phyloP scores from a whole-genome alignment of 1,140 invertebrate genomes.

The Drosophila sp. region DNA sequence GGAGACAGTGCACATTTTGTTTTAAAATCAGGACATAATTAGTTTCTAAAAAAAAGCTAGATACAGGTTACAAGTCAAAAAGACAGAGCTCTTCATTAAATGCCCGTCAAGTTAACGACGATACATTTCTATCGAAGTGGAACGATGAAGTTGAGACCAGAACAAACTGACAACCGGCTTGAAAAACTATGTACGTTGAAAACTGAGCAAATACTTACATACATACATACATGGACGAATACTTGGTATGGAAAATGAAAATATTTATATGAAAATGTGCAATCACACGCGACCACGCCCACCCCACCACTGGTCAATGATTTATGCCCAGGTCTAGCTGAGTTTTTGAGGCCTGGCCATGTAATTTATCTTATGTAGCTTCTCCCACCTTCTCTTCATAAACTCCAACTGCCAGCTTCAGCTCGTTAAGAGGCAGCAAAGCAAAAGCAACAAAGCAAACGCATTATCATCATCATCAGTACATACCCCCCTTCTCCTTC shows the following conservation, averaged over 20 bases:
- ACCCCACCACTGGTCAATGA: constrained; percentile 26
- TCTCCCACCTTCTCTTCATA: constrained; percentile 5
- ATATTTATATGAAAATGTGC: constrained; percentile 11
- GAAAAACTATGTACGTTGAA: not conserved
- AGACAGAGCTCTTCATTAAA: too few species aligned
- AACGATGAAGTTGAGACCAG: not conserved
- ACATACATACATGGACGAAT: too few species aligned
- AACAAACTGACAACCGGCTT: not conserved
- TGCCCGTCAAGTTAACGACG: too few species aligned
- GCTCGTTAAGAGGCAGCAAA: constrained; percentile 71
- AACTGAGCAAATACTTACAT: not conserved
- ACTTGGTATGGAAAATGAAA: not conserved
- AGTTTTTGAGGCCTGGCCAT: constrained; percentile 54
- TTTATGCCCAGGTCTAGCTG: constrained; percentile 42
- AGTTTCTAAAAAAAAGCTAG: too few species aligned
- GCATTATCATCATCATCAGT: constrained; percentile 78
- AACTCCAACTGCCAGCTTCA: constrained; percentile 17
- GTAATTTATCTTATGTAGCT: constrained; percentile 61
- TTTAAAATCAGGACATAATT: too few species aligned
- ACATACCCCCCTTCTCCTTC: constrained; percentile 10
- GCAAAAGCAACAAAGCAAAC: constrained; percentile 71
- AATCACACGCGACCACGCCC: constrained; percentile 28
- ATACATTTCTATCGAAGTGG: not conserved
- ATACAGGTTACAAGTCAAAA: too few species aligned
- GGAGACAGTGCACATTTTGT: too few species aligned